A percentile compares a stretch with the other conserved stretches of the same genome.
Conservation (phyloP, 1,140 invertebrate genomes). For the Saxidomus purpurata region DNA sequence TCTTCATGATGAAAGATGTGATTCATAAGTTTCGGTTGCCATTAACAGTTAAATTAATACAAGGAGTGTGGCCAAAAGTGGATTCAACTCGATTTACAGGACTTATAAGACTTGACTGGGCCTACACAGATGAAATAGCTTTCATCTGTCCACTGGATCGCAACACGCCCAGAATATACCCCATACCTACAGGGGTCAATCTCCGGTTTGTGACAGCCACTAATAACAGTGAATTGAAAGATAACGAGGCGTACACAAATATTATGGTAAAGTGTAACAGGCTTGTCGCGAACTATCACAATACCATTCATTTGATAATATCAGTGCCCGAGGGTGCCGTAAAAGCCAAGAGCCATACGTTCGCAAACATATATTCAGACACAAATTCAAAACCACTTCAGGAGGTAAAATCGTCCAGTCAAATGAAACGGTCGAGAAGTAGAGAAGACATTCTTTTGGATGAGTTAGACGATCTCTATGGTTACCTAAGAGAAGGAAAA, state of each 20-base stretch:
- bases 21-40: slow-evolving; percentile 94
- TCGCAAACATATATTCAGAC: slow-evolving; percentile 79
- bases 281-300: slow-evolving; percentile 93
- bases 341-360: slow-evolving; percentile 78
- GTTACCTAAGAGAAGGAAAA: slow-evolving; percentile 95
- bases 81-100: slow-evolving; percentile 87
- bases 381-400: slow-evolving; percentile 69
- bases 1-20: slow-evolving; percentile 93
- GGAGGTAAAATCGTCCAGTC: slow-evolving; percentile 81
- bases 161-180: slow-evolving; percentile 92
- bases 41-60: slow-evolving; percentile 95
- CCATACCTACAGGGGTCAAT: slow-evolving; percentile 94
- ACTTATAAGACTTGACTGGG: slow-evolving; percentile 93
- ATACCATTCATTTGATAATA: slow-evolving; percentile 90
- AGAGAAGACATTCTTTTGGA: slow-evolving; percentile 91
- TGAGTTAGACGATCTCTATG: slow-evolving; percentile 98
- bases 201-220: slow-evolving; percentile 94
- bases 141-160: slow-evolving; percentile 91
- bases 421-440: slow-evolving; percentile 76
- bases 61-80: slow-evolving; percentile 93
- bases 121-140: slow-evolving; percentile 90
- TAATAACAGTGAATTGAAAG: slow-evolving; percentile 93
- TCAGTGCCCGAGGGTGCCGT: slow-evolving; percentile 81
- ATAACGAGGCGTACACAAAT: slow-evolving; percentile 93
- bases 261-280: slow-evolving; percentile 93